A percentile compares a stretch with the other conserved stretches of the same genome.
These are phyloP conservation scores for Colaptes auratus DNA, from an alignment of 2,113 vertebrate genomes.

Conservation along the genomic window DNA sequence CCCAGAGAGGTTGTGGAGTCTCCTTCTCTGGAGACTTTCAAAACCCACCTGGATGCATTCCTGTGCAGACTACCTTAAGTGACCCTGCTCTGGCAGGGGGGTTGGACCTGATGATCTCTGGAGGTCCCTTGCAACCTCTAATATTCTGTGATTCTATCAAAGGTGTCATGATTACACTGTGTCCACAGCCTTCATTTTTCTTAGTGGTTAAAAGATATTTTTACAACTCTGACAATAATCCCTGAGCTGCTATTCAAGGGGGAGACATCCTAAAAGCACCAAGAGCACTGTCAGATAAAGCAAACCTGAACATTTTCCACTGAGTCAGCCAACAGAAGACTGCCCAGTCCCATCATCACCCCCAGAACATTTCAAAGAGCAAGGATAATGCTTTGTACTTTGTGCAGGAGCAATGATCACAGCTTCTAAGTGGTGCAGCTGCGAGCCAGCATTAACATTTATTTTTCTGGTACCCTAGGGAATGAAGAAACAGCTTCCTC, in stretches of 20 bases:
- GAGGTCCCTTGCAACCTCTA: too few relatives aligned
- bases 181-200: not conserved
- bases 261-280: not conserved
- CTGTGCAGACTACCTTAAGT: too few relatives aligned
- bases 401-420: not conserved
- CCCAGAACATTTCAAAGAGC: not conserved
- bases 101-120: too few relatives aligned
- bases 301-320: not conserved
- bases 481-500: not conserved
- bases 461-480: not conserved
- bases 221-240: not conserved
- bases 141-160: not conserved
- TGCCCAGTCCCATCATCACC: not conserved
- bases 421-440: not conserved
- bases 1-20: too few relatives aligned
- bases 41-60: too few relatives aligned
- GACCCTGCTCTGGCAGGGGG: too few relatives aligned
- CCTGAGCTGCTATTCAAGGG: not conserved
- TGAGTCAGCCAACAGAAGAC: not conserved
- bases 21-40: too few relatives aligned
- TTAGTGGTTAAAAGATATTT: rapidly evolving
- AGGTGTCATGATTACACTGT: not conserved
- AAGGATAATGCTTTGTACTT: rapidly evolving
- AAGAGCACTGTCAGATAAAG: not conserved
- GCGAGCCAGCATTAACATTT: not conserved